phyloP scores from a whole-genome alignment of 2,113 vertebrate species.

The Sminthopsis crassicaudata region DNA sequence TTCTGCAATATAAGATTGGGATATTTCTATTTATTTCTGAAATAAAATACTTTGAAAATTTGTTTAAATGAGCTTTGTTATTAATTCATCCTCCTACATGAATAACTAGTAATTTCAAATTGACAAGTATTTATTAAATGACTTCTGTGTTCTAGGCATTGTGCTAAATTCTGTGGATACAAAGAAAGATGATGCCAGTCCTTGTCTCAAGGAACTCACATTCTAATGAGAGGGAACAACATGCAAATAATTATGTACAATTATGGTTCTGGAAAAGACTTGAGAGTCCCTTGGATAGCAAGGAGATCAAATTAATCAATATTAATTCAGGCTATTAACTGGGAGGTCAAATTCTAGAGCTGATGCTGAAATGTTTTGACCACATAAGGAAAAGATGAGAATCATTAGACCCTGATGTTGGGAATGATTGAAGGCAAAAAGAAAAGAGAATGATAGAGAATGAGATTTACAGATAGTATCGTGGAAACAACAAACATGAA shows the following conservation, averaged over 20 bases:
- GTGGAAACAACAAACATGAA: background rate
- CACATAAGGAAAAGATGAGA: background rate
- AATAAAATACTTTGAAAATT: background rate
- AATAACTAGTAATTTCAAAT: too few species aligned
- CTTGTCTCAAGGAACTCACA: background rate
- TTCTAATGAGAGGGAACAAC: background rate
- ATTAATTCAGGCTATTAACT: background rate
- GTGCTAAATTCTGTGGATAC: background rate
- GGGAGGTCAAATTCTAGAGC: background rate
- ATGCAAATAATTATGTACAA: background rate
- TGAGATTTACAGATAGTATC: background rate
- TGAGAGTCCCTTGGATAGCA: background rate
- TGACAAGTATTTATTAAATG: background rate
- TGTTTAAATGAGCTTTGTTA: background rate
- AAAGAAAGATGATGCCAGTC: background rate
- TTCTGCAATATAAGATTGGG: background rate
- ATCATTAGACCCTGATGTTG: background rate
- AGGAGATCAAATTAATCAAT: background rate
- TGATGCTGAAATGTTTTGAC: background rate
- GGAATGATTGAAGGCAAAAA: background rate
- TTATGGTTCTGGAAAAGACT: background rate
- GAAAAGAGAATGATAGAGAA: background rate
- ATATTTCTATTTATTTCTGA: background rate
- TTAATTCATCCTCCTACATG: background rate
- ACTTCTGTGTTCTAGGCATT: too few species aligned